Evolutionary conservation across 2,888 invertebrate genomes (phyloP), one percentile per base, ranked within the genome.

Genomic region (Argyresthia albistria): DNA sequence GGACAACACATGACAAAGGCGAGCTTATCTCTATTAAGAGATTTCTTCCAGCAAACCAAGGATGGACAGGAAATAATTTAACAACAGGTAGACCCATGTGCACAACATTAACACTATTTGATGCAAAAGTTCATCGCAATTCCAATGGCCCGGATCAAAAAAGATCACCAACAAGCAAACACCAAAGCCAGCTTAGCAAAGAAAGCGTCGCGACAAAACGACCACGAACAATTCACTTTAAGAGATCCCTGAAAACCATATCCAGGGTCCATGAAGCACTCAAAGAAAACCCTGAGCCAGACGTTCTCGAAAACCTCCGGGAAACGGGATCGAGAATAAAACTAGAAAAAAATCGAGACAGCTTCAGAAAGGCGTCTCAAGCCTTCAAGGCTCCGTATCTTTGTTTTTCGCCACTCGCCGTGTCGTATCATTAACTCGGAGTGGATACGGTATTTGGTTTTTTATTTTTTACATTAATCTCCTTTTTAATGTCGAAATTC

Each of bases 401-500:
- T 87, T 87, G 86, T 87, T 86, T 86, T 74, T 70, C 78, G 70
- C 76, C 76, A 78, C 81, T 77, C 84, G 70, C 70, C 81, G 76
- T 82, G 78, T 78, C 87, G 86, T 87, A 86, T 87, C 87, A 86
- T 87, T 86, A 87, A 86, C 87, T 84, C 80, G 76, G 74, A 87
- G 87, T 84, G 86, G 81, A 76, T 76, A 79, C 59, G 56, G 60
- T 67, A 67, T 74, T 83, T 82, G 82, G 83, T 77, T 51, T 69
- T 73, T 77, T 82, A 83, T 84, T 86, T 83, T 52, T 69, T 73
- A 76, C 84, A 84, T 76, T 86, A 83, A 84, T 83, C 73, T 70
- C 75, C 79, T 82, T 80, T 75, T 82, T 81, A 77, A 78, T 78
- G 78, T 75, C 72, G 65, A 71, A 76, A 76, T 16, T 8, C 16